Conservation (phyloP, 2,113 vertebrate species). For the Microcebus jonahi region DNA sequence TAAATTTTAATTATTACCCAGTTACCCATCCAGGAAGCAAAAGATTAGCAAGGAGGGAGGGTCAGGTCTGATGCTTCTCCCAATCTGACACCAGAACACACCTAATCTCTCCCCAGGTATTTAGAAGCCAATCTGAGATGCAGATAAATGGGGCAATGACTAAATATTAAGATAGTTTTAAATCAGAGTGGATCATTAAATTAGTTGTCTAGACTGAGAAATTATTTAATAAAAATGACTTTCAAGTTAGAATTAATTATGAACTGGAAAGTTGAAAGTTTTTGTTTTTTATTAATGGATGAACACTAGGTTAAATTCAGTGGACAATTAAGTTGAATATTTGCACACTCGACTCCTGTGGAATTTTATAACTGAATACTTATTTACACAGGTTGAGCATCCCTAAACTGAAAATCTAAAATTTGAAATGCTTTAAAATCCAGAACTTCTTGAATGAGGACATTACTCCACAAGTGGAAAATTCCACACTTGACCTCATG, state of each 20-base stretch:
- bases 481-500: too few relatives aligned
- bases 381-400: not conserved
- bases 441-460: too few relatives aligned
- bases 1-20: not conserved
- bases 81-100: not conserved
- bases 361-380: not conserved
- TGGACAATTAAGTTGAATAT: not conserved
- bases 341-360: not conserved
- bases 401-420: too few relatives aligned
- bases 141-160: not conserved
- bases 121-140: not conserved
- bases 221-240: not conserved
- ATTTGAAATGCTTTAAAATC: too few relatives aligned
- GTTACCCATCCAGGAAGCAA: not conserved
- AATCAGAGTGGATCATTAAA: not conserved
- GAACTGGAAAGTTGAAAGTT: not conserved
- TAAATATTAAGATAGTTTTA: not conserved
- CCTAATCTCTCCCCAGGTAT: not conserved
- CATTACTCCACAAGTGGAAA: too few relatives aligned
- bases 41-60: not conserved
- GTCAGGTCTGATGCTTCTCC: not conserved
- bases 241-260: not conserved
- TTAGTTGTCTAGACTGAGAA: constrained; percentile 8
- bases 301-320: not conserved
- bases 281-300: not conserved